phyloP scores from a whole-genome alignment of 2,113 vertebrate species.

The Corapipo altera region DNA sequence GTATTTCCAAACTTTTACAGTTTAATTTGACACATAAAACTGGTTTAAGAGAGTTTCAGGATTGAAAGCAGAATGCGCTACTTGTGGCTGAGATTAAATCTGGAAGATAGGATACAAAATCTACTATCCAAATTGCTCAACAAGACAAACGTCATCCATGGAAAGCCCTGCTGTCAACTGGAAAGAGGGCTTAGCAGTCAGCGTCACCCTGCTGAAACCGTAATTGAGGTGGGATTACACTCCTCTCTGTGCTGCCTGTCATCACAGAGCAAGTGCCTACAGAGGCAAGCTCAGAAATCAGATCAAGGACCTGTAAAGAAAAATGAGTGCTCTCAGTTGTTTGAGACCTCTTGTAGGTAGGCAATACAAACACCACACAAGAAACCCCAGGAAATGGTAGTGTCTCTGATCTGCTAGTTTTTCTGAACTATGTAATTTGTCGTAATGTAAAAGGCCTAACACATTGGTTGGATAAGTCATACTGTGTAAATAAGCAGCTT shows the following conservation, averaged over 20 bases:
- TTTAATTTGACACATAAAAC: background rate
- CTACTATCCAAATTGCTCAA: slow-evolving; percentile 16
- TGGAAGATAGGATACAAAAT: background rate
- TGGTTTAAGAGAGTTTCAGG: background rate
- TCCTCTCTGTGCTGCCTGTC: background rate
- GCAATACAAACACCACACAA: background rate
- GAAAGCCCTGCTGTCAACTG: slow-evolving; percentile 2
- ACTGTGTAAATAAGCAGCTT: background rate
- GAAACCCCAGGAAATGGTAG: background rate
- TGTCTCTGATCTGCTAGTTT: background rate
- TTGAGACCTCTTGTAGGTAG: background rate
- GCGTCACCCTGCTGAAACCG: slow-evolving; percentile 7
- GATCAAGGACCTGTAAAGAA: background rate
- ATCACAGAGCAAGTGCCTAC: background rate
- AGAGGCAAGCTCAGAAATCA: slow-evolving; percentile 5
- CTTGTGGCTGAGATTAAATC: slow-evolving; percentile 18
- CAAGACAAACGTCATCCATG: background rate
- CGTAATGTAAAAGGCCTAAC: background rate
- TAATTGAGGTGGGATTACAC: slow-evolving; percentile 41
- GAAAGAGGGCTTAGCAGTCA: slow-evolving; percentile 34
- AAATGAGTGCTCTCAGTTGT: background rate
- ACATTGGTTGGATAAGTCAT: background rate
- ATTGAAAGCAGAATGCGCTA: background rate
- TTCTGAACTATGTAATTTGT: background rate
- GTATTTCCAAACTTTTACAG: background rate